Evolutionary conservation across 2,113 vertebrate genomes (phyloP).

Genomic region (Trichomycterus rosablanca): DNA sequence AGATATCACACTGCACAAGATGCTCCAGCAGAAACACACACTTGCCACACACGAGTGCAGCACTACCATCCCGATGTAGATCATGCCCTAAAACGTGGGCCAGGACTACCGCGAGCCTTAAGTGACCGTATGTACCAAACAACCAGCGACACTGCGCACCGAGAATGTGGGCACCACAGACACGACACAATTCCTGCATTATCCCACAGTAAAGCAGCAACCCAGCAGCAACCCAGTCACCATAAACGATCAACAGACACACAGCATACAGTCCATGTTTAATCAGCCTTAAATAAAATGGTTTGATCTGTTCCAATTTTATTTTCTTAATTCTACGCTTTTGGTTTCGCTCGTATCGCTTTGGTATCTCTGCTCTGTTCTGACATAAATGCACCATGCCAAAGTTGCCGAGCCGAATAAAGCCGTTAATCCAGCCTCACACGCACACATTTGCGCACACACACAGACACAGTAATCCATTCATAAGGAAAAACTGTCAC

Average conservation of each 20-base stretch:
- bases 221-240: background rate
- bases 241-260: background rate
- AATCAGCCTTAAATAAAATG: background rate
- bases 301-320: background rate
- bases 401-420: constrained; percentile 22
- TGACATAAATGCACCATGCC: background rate
- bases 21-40: constrained; percentile 70
- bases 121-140: constrained; percentile 60
- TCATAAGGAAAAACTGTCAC: constrained; percentile 11
- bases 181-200: constrained; percentile 66
- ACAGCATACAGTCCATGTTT: background rate
- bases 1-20: constrained; percentile 61
- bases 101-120: constrained; percentile 65
- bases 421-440: constrained; percentile 34
- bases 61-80: constrained; percentile 60
- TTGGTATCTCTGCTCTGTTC: background rate
- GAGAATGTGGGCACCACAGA: constrained; percentile 58
- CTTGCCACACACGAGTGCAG: constrained; percentile 71
- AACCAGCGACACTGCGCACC: constrained; percentile 71
- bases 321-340: background rate
- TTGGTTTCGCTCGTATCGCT: background rate
- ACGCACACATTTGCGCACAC: constrained; percentile 19
- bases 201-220: background rate
- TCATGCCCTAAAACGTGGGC: constrained; percentile 63
- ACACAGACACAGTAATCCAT: constrained; percentile 25